phyloP scores from a whole-genome alignment of 1,140 invertebrate genomes.

The Oreohelix idahoensis region DNA sequence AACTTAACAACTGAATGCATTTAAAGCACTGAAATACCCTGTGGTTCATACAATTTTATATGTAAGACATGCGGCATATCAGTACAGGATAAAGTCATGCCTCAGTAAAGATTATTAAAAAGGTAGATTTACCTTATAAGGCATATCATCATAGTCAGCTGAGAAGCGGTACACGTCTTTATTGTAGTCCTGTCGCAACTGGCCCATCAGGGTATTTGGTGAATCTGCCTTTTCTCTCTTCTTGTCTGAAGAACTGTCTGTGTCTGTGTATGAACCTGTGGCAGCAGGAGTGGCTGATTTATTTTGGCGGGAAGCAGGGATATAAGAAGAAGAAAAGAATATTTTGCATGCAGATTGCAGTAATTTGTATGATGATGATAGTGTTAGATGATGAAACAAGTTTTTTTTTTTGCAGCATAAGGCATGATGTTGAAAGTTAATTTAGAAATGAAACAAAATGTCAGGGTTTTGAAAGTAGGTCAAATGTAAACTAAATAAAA shows the following conservation, averaged over 20 bases:
- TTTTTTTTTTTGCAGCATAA: too few relatives aligned
- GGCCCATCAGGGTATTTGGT: constrained; percentile 67
- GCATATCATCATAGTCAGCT: constrained; percentile 87
- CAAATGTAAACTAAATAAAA: too few relatives aligned
- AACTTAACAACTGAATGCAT: too few relatives aligned
- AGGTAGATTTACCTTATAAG: constrained; percentile 50
- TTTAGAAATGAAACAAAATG: too few relatives aligned
- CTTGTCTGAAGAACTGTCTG: constrained; percentile 67
- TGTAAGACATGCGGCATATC: too few relatives aligned
- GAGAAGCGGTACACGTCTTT: constrained; percentile 84
- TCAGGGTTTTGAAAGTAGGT: too few relatives aligned
- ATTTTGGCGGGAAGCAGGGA: constrained; percentile 7
- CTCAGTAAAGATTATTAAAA: too few relatives aligned
- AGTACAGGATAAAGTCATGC: too few relatives aligned
- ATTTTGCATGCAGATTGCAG: background rate
- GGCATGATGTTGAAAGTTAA: too few relatives aligned
- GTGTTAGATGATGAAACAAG: constrained; percentile 44
- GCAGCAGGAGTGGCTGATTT: constrained; percentile 25
- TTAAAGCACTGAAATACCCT: too few relatives aligned
- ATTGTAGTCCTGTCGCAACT: constrained; percentile 67
- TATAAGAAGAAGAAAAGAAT: constrained; percentile 11
- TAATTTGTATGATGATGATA: constrained; percentile 53
- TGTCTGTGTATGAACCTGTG: constrained; percentile 68
- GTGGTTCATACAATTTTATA: too few relatives aligned
- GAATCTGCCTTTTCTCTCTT: constrained; percentile 67